Evolutionary conservation across 2,797 vertebrate species (phyloP).

Genomic region (Oreochromis grahami): DNA sequence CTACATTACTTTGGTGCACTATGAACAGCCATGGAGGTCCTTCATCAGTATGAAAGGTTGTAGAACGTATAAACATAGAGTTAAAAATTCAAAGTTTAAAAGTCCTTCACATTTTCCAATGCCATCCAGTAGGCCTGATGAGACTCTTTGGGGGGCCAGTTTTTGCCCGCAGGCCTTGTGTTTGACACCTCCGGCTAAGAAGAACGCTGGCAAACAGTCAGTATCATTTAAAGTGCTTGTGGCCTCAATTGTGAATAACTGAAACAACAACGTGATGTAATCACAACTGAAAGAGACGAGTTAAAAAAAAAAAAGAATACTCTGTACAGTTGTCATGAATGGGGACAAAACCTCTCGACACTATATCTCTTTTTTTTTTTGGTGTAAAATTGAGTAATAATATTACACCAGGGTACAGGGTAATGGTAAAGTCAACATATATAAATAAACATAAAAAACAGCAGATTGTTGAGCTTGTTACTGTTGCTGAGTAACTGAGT

Average conservation of each 20-base stretch:
- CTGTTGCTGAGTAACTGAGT: background rate
- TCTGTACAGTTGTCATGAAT: background rate
- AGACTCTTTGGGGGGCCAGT: background rate
- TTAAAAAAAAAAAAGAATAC: background rate
- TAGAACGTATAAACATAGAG: background rate
- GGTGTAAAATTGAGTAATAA: background rate
- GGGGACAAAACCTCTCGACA: background rate
- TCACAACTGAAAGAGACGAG: background rate
- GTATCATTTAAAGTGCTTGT: background rate
- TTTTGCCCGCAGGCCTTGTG: accelerated
- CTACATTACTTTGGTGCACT: background rate
- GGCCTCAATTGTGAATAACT: background rate
- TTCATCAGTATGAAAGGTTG: background rate
- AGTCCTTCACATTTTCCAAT: background rate
- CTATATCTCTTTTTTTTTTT: background rate
- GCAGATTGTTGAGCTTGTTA: background rate
- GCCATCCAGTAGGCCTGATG: background rate
- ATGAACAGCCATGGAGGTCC: background rate
- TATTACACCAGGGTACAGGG: background rate
- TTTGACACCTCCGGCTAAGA: background rate
- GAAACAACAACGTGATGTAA: background rate
- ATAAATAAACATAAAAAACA: background rate
- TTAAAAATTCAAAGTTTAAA: background rate
- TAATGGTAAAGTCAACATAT: background rate
- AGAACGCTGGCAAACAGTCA: background rate